phyloP scores from a whole-genome alignment of 2,113 vertebrate species.

The Aspidoscelis tigris region DNA sequence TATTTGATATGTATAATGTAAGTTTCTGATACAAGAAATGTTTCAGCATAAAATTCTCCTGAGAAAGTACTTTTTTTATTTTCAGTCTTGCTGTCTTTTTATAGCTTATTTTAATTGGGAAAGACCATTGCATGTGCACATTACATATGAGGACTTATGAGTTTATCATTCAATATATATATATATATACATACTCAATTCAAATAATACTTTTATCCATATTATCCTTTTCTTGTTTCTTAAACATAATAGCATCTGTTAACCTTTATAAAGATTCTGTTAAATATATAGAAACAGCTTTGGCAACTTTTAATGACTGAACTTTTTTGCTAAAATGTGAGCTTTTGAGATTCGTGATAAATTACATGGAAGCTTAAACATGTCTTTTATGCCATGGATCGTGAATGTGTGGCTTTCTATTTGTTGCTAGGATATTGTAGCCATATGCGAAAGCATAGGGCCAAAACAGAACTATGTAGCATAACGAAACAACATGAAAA shows the following conservation, averaged over 20 bases:
- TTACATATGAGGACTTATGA: neutral
- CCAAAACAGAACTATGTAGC: too few species aligned
- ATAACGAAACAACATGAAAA: too few species aligned
- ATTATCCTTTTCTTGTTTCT: too few species aligned
- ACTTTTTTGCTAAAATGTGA: neutral
- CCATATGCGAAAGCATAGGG: too few species aligned
- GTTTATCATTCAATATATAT: neutral
- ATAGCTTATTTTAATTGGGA: neutral
- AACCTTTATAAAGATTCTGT: neutral
- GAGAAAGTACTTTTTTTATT: neutral
- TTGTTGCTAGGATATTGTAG: too few species aligned
- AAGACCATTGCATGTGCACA: neutral
- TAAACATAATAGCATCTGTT: neutral
- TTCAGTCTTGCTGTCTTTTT: neutral
- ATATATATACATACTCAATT: too few species aligned
- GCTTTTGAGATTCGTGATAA: neutral
- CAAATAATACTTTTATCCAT: too few species aligned
- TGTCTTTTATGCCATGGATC: neutral
- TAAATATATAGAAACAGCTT: too few species aligned
- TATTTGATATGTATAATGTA: neutral
- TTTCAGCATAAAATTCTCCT: neutral
- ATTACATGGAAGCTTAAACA: neutral
- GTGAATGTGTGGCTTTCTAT: too few species aligned
- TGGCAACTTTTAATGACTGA: neutral
- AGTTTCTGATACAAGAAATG: neutral